Evolutionary conservation across 1,140 invertebrate genomes (phyloP).

Genomic region (Ooceraea biroi): DNA sequence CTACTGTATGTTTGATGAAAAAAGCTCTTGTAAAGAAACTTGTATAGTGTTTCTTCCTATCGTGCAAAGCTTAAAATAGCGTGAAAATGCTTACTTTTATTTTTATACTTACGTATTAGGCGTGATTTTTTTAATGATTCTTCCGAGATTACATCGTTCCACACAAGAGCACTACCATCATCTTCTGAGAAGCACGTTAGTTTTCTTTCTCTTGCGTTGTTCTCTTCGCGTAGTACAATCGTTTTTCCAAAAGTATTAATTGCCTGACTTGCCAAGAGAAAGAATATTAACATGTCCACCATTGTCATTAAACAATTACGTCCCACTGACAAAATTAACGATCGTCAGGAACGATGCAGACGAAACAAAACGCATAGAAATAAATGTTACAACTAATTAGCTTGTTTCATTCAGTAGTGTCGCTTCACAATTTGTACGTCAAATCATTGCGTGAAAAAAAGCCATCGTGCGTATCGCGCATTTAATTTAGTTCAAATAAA

Average conservation of each 20-base stretch:
- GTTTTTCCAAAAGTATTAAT: neutral
- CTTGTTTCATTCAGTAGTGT: too few relatives aligned
- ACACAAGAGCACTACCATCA: slow-evolving; percentile 62
- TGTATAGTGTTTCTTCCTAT: too few relatives aligned
- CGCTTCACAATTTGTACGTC: too few relatives aligned
- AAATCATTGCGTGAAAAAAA: too few relatives aligned
- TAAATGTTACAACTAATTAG: neutral
- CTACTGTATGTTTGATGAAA: too few relatives aligned
- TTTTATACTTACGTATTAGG: slow-evolving; percentile 46
- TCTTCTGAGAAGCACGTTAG: slow-evolving; percentile 62
- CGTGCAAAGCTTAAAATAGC: too few relatives aligned
- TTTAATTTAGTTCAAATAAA: too few relatives aligned
- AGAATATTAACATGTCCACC: neutral
- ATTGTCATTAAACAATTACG: neutral
- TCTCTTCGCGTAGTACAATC: neutral
- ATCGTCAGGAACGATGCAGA: neutral
- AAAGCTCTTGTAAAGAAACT: too few relatives aligned
- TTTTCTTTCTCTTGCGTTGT: neutral
- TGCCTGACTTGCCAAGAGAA: neutral
- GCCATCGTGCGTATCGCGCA: too few relatives aligned
- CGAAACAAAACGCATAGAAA: neutral
- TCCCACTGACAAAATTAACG: neutral
- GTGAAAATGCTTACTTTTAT: neutral
- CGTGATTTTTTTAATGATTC: neutral
- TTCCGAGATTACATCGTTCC: slow-evolving; percentile 49